Base-by-base conservation (phyloP, 2,888 invertebrate genomes). In the Lordiphosa fenestrarum region DNA sequence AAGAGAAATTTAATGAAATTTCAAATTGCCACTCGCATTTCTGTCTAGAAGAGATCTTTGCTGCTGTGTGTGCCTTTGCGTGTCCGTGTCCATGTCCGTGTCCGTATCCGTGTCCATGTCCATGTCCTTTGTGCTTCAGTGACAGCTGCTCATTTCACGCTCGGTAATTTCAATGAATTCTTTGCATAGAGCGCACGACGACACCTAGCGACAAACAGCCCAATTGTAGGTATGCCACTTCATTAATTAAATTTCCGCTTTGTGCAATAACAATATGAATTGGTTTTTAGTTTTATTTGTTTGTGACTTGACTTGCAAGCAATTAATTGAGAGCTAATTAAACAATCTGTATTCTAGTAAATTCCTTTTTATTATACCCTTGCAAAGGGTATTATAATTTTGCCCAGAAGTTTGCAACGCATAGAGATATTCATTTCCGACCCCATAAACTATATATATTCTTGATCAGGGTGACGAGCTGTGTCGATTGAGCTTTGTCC, bases 61-160 rank as follows among this genome's bases (percentile, higher is more conserved):
- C 35, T 30, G 12, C 30, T 51, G 41, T 49, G 10, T 13, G 5
- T 21, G 6, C 15, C 23, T 25, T 42, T 9, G 38, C 46, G 33
- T 53, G 66, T 42, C 54, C 69, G 10, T 13, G 5, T 21, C 4
- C 46, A 25, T 53, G 66, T 42, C 54, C 69, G 10, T 13, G 5
- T 21, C 4, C 15, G 15, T 25, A 30, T 9, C 36, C 46, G 25
- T 53, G 66, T 42, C 54, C 69, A 69, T 63, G 76, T 71, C 54
- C 52, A 48, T 60, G 69, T 75, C 64, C 71, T 52, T 84, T 83
- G 71, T 70, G 61, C 67, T 69, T 56, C 61, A 67, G 76, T 85
- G 80, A 85, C 80, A 80, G 83, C 76, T 85, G 85, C 81, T 80
- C 85, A 80, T 80, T 80, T 80, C 80, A 80, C 84, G 80, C 81